These are phyloP conservation scores for Columba guinea DNA, from an alignment of 2,797 vertebrate genomes.

Conservation along the genomic window DNA sequence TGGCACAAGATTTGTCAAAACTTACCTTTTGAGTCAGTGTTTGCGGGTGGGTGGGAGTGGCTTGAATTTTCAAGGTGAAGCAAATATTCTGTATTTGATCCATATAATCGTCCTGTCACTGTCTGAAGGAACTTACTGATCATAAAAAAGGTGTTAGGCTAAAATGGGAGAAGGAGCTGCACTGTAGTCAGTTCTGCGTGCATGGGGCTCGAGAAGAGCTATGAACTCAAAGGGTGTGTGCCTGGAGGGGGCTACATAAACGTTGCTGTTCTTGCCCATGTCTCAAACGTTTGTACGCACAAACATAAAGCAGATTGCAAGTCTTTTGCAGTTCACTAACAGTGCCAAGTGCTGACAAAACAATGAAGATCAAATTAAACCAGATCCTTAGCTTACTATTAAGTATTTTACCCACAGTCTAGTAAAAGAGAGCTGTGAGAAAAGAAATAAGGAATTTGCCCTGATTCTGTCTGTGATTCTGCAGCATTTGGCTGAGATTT, in stretches of 20 bases:
- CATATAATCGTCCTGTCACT: accelerated
- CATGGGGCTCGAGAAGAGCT: neutral
- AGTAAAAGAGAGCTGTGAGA: neutral
- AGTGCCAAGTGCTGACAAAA: neutral
- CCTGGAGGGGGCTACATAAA: neutral
- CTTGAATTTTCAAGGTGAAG: neutral
- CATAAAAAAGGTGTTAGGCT: neutral
- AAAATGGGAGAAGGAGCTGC: neutral
- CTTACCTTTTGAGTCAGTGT: neutral
- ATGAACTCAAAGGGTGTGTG: neutral
- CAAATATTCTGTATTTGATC: neutral
- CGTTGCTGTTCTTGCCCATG: neutral
- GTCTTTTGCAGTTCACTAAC: neutral
- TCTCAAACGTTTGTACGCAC: neutral
- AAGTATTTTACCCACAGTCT: neutral
- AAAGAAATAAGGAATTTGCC: neutral
- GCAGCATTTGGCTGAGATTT: neutral
- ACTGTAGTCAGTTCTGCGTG: neutral
- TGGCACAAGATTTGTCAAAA: neutral
- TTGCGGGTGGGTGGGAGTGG: neutral
- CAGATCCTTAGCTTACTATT: neutral
- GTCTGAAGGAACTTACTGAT: neutral
- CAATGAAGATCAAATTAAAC: neutral
- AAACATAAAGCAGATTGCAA: neutral
- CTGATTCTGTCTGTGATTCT: neutral